phyloP scores from a whole-genome alignment of 2,113 vertebrate species.

The Eira barbara region DNA sequence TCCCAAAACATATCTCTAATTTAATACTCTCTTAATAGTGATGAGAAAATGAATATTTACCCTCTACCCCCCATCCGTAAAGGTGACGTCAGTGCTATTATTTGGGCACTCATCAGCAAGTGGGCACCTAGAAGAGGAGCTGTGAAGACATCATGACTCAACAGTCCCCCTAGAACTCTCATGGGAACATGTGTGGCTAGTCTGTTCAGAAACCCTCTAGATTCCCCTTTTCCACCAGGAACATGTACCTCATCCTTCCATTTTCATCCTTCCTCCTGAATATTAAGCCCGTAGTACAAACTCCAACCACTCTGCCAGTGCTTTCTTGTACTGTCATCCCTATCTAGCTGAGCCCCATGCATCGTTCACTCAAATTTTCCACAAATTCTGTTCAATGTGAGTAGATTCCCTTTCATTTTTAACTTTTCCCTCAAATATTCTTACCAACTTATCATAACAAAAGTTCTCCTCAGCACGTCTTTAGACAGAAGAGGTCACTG shows the following conservation, averaged over 20 bases:
- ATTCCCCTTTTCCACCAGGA: not conserved
- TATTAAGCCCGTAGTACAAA: not conserved
- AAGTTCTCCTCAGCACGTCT: not conserved
- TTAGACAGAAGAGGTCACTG: not conserved
- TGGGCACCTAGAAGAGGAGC: not conserved
- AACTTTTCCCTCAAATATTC: not conserved
- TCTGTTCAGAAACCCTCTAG: not conserved
- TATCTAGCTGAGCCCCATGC: not conserved
- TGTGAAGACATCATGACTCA: not conserved
- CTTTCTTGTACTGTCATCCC: not conserved
- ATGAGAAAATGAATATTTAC: not conserved
- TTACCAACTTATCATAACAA: not conserved
- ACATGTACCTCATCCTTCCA: not conserved
- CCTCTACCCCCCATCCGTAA: not conserved
- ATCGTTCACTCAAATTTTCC: not conserved
- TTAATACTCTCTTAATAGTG: not conserved
- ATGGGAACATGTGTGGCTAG: fast-evolving
- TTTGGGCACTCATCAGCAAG: not conserved
- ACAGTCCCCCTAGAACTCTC: not conserved
- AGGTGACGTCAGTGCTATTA: not conserved
- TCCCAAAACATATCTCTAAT: not conserved
- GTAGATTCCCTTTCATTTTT: not conserved
- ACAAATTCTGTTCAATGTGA: not conserved
- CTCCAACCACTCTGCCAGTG: not conserved
- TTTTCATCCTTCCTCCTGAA: not conserved